Evolutionary conservation across 2,888 invertebrate genomes (phyloP), one percentile per base, ranked within the genome.

Genomic region (Drosophila aldrichi): DNA sequence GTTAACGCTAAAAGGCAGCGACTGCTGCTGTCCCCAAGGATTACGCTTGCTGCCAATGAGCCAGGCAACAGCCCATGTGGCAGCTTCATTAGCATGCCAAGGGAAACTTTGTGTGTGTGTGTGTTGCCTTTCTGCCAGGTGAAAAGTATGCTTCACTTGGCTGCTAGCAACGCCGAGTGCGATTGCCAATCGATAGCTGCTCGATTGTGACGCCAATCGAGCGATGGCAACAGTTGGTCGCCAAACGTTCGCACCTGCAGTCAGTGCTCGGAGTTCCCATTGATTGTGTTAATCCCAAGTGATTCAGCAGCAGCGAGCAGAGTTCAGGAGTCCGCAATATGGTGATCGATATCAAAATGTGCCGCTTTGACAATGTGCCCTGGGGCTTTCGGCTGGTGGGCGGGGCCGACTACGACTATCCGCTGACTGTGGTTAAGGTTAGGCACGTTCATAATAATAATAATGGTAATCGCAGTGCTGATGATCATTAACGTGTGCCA

Each of bases 361-460:
- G 93, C 86, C 95, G 93, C 92, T 94, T 94, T 64, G 95, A 95
- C 77, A 95, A 94, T 69, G 94, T 95, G 69, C 94, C 95, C 57
- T 97, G 97, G 96, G 97, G 97, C 58, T 96, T 97, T 92, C 94
- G 96, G 63, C 93, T 97, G 69, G 94, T 95, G 74, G 96, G 96
- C 49, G 97, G 97, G 52, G 94, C 94, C 56, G 96, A 96, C 91
- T 96, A 95, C 86, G 95, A 95, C 55, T 94, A 95, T 82, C 96
- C 96, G 12, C 93, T 97, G 40, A 96, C 96, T 16, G 95, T 96
- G 68, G 95, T 95, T 75, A 96, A 96, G 95, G 97, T 97, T 90
- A 91, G 91, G 77, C 71, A 64, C 72, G 71, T 70, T 63, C 66
- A 41, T 36, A 52, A 52, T 22, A 56, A 61, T 71, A 44, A 61